Conservation (phyloP, 2,888 invertebrate genomes). For the Aleiodes testaceus region DNA sequence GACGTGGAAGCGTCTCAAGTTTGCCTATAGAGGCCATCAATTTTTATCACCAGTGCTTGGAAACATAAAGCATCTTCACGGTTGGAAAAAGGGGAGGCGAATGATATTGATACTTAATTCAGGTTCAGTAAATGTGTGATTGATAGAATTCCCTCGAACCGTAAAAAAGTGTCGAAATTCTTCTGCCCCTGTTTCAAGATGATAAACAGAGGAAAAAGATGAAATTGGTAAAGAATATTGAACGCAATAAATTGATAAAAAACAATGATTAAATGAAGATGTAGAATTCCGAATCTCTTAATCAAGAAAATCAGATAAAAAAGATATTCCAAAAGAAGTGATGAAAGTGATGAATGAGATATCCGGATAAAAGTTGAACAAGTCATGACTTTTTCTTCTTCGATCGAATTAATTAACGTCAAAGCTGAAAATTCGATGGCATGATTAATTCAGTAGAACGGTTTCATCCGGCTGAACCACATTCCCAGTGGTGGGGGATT, state of each 20-base stretch:
- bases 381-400: neutral
- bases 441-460: constrained; percentile 32
- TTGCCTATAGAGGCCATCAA: constrained; percentile 25
- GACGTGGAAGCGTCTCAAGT: constrained; percentile 3
- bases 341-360: neutral
- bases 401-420: constrained; percentile 32
- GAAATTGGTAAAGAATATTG: no score
- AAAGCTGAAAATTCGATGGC: constrained; percentile 1
- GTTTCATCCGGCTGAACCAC: constrained; percentile 6
- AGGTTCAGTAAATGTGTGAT: constrained; percentile 23
- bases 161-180: neutral
- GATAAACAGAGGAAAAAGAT: no score
- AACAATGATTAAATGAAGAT: no score
- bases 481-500: constrained; percentile 13
- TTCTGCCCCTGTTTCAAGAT: no score
- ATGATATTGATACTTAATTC: constrained; percentile 28
- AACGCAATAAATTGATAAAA: no score
- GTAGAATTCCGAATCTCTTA: no score
- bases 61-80: neutral
- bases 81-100: neutral
- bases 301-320: no score
- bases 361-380: neutral
- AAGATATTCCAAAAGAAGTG: neutral
- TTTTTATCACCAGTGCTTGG: constrained; percentile 24
- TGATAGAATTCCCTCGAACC: constrained; percentile 11